These are phyloP conservation scores for Labeo catla DNA, from an alignment of 2,113 vertebrate species.

Conservation along the genomic window DNA sequence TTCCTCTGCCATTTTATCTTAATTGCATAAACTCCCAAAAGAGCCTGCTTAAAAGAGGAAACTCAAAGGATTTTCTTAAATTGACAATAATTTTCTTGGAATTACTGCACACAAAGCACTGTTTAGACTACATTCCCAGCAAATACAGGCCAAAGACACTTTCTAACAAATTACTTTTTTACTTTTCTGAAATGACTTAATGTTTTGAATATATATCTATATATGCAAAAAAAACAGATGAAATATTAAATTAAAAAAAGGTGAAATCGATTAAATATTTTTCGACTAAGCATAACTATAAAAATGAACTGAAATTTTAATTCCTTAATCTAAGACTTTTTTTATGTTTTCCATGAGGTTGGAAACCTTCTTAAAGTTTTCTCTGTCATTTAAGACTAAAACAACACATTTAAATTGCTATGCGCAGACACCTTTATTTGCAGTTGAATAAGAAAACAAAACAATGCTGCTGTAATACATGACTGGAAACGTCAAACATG, in stretches of 20 bases:
- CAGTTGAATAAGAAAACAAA: slow-evolving; percentile 25
- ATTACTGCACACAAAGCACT: background rate
- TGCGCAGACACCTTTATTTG: slow-evolving; percentile 31
- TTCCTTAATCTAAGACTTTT: too few species aligned
- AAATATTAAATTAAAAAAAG: too few species aligned
- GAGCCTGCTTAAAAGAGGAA: background rate
- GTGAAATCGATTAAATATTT: too few species aligned
- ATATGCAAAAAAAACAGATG: too few species aligned
- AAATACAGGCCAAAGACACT: background rate
- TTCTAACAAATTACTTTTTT: too few species aligned
- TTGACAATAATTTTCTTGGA: background rate
- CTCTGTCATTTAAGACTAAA: background rate
- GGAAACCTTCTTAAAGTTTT: background rate
- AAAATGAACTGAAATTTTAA: too few species aligned
- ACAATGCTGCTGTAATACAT: slow-evolving; percentile 23
- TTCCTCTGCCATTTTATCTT: slow-evolving; percentile 16
- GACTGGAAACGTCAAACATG: slow-evolving; percentile 35
- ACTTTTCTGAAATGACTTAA: too few species aligned
- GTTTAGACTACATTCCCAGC: background rate
- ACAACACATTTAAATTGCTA: background rate
- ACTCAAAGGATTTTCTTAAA: background rate
- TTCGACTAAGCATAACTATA: too few species aligned
- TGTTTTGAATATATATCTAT: too few species aligned
- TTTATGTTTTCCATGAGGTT: background rate
- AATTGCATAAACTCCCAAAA: slow-evolving; percentile 10